A percentile compares a stretch with the other conserved stretches of the same genome.
phyloP scores from a whole-genome alignment of 2,113 vertebrate genomes.

The Embiotoca jacksoni region DNA sequence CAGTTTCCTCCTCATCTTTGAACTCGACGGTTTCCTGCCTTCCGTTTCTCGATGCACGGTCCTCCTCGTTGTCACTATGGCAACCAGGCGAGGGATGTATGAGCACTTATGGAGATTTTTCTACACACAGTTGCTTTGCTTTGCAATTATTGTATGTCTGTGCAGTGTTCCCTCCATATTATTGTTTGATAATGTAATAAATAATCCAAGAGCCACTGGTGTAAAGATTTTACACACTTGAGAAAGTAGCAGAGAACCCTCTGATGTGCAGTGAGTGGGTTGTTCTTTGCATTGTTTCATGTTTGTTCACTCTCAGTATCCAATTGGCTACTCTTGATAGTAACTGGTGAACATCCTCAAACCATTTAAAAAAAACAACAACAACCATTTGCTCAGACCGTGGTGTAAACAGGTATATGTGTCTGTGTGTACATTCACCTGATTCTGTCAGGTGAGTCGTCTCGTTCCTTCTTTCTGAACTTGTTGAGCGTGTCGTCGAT shows the following conservation, averaged over 20 bases:
- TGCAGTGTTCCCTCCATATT: not conserved
- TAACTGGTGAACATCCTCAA: not conserved
- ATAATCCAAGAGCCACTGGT: not conserved
- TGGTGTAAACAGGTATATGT: not conserved
- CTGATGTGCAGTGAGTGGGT: not conserved
- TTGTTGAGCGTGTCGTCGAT: conserved; percentile 98
- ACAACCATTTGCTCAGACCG: not conserved
- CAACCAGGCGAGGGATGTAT: conserved; percentile 32
- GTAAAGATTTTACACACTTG: not conserved
- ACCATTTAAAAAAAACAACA: conserved; percentile 6
- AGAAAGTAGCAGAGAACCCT: not conserved
- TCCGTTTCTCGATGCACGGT: conserved; percentile 87
- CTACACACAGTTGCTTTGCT: not conserved
- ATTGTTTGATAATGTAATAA: conserved; percentile 7
- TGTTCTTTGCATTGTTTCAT: not conserved
- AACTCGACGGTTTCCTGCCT: conserved; percentile 90
- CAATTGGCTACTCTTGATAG: not conserved
- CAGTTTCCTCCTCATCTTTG: conserved; percentile 95
- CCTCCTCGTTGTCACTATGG: conserved; percentile 93
- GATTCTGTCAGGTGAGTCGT: conserved; percentile 94
- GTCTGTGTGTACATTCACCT: conserved; percentile 81
- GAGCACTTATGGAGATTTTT: conserved; percentile 6
- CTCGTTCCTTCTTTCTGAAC: conserved; percentile 95
- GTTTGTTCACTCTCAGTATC: conserved; percentile 10
- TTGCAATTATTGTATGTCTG: not conserved